Conservation (phyloP, 2,113 vertebrate genomes). For the Illadopsis cleaveri region DNA sequence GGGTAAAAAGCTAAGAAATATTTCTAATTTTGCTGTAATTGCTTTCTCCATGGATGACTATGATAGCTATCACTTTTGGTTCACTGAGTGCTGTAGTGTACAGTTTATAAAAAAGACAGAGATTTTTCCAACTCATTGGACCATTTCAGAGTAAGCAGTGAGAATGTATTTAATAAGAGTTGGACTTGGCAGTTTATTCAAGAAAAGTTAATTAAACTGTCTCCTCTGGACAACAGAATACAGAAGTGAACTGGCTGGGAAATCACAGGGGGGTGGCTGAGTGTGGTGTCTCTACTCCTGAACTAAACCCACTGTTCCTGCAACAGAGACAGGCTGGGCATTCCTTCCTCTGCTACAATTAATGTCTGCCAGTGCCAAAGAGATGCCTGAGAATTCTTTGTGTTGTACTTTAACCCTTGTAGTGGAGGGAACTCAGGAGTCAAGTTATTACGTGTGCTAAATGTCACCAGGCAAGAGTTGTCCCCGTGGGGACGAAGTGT, state of each 20-base stretch:
- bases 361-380: neutral
- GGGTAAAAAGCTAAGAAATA: neutral
- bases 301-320: neutral
- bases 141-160: slow-evolving; percentile 27
- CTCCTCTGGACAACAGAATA: neutral
- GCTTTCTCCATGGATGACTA: slow-evolving; percentile 22
- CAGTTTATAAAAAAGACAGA: slow-evolving; percentile 1
- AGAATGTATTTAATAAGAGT: neutral
- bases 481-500: fast-evolving
- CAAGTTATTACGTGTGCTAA: neutral
- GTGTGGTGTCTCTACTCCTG: neutral
- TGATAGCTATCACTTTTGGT: neutral
- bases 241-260: neutral
- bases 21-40: slow-evolving; percentile 20
- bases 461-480: neutral
- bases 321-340: neutral
- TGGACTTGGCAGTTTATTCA: slow-evolving; percentile 3
- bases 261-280: neutral
- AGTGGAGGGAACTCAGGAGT: neutral
- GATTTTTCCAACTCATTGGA: slow-evolving; percentile 50
- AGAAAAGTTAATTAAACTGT: slow-evolving; percentile 17
- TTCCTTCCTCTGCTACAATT: neutral
- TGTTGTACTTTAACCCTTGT: neutral
- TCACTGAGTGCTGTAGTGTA: neutral
- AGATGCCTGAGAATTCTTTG: neutral